Base-by-base conservation (phyloP, 2,113 vertebrate genomes). In the Thamnaconus septentrionalis region DNA sequence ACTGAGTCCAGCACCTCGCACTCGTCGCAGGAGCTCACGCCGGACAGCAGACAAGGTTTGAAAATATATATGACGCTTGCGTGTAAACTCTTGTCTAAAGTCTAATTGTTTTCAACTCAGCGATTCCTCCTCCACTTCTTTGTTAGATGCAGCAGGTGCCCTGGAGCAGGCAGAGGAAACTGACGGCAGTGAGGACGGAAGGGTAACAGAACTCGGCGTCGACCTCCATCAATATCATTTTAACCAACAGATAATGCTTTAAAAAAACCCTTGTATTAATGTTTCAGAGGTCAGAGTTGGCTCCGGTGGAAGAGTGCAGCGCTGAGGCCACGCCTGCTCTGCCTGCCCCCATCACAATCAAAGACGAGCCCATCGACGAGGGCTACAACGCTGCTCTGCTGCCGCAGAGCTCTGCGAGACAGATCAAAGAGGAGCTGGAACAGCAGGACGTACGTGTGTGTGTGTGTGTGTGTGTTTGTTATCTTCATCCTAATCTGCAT, bases 321-420 rank as follows among this genome's bases (percentile, higher is more conserved):
- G 18, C 18, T 2, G 18, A 31, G 18, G 18, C 18, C 18, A 31
- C 89, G 92, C 92, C 69, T 93, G 91, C 59, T 75, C 87, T 8
- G 47, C 7, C 47, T 60, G 86, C 93, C 86, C 87, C 93, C 66
- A 91, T 95, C 85, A 94, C 92, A 85, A 96, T 98, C 87, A 98
- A 98, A 91, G 96, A 98, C 72, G 97, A 98, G 88, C 96, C 97
- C 71, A 92, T 97, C 83, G 97, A 98, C 88, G 96, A 98, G 89
- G 96, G 95, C 83, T 98, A 98, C 73, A 93, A 95, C 82, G 94
- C 94, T 87, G 97, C 96, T 69, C 87, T 98, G 63, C 61, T 86
- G 61, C 87, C 89, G 8, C 87, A 88, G 55, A 83, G 70, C 76
- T 92, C 94, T 43, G 85, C 91, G 88, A 93, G 93, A 79, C 94